Evolutionary conservation across 2,888 invertebrate genomes (phyloP).

Genomic region (Tenthredo mesomela): DNA sequence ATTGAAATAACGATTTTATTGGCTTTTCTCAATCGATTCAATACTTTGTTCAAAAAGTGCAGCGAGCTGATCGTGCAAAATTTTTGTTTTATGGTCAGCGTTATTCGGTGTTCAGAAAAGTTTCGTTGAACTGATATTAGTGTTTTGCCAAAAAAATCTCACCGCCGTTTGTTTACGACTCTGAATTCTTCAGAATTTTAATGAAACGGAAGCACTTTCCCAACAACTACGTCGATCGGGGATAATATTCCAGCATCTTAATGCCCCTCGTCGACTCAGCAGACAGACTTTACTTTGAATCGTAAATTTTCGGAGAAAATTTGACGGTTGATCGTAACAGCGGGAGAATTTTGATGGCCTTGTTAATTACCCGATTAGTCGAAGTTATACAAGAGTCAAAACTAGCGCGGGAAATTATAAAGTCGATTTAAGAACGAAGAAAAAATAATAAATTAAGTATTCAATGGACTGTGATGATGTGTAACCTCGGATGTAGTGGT

Average conservation of each 20-base stretch:
- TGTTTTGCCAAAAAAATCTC: not conserved
- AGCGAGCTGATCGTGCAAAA: not conserved
- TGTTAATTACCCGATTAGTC: not conserved
- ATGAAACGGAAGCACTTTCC: not conserved
- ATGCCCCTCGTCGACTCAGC: not conserved
- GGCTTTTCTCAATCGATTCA: not conserved
- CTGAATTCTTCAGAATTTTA: not conserved
- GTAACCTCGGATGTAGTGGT: not conserved
- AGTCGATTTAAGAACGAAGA: not conserved
- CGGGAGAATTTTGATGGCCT: not conserved
- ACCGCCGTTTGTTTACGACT: not conserved
- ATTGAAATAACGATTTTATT: not conserved
- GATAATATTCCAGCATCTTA: not conserved
- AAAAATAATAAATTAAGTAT: not conserved
- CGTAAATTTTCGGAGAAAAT: not conserved
- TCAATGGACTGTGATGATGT: not conserved
- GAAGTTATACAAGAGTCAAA: not conserved
- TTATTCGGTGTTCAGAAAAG: not conserved
- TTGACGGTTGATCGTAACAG: conserved; percentile 4
- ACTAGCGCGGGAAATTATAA: not conserved
- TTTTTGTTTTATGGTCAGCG: not conserved
- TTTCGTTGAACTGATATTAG: not conserved
- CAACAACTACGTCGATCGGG: not conserved
- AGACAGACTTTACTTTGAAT: not conserved
- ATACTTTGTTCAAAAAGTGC: not conserved